These are phyloP conservation scores for Helicoverpa armigera DNA, from an alignment of 1,140 invertebrate genomes.

Conservation along the genomic window DNA sequence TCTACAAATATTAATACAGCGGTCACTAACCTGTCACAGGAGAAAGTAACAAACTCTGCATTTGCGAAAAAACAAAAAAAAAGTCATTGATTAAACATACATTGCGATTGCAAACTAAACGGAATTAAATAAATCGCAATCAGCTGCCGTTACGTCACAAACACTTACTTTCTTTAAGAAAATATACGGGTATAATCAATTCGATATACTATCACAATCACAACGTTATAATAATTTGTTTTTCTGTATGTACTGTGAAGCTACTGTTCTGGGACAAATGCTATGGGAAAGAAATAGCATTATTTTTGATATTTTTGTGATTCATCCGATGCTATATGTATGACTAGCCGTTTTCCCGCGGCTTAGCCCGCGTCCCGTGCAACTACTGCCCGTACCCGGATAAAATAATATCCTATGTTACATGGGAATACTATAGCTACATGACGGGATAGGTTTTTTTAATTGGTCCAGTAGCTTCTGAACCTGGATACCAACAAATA, in stretches of 20 bases:
- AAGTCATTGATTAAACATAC: not conserved
- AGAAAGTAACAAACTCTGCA: not conserved
- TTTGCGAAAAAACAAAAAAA: not conserved
- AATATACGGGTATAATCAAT: conserved; percentile 7
- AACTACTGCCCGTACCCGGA: no score
- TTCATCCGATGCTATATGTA: no score
- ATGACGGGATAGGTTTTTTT: no score
- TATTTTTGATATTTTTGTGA: no score
- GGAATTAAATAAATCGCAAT: conserved; percentile 28
- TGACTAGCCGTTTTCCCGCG: no score
- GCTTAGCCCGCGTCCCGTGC: no score
- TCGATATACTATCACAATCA: not conserved
- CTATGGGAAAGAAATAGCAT: not conserved
- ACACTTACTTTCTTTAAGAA: conserved; percentile 2
- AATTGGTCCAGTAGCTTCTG: no score
- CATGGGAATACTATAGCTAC: no score
- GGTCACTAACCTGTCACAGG: not conserved
- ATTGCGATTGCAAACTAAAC: conserved; percentile 15
- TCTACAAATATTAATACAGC: no score
- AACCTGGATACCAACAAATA: no score
- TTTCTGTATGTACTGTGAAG: not conserved
- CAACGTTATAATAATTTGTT: not conserved
- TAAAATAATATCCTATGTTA: no score
- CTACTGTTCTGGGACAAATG: not conserved
- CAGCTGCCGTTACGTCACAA: conserved; percentile 9